A percentile compares a stretch with the other conserved stretches of the same genome.
These are phyloP conservation scores for Limonius californicus DNA, from an alignment of 1,140 invertebrate genomes.

Conservation along the genomic window DNA sequence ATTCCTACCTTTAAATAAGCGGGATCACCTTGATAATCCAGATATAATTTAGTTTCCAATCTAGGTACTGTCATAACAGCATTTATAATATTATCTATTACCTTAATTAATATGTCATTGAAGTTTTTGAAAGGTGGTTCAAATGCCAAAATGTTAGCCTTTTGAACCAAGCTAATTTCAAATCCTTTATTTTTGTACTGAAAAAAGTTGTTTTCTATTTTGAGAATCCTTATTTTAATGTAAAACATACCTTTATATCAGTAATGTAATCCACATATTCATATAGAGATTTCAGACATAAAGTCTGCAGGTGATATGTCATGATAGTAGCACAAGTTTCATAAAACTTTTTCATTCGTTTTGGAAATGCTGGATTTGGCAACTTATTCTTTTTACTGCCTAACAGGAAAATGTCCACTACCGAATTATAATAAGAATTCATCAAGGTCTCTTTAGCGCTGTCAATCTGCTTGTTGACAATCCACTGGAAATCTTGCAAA, in stretches of 20 bases:
- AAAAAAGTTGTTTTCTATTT: constrained; percentile 60
- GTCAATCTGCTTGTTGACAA: constrained; percentile 58
- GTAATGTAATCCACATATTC: constrained; percentile 75
- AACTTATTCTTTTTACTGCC: constrained; percentile 73
- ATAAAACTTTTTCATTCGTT: constrained; percentile 71
- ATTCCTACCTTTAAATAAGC: constrained; percentile 51
- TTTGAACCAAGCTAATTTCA: constrained; percentile 64
- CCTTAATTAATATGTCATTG: constrained; percentile 61
- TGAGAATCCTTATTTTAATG: constrained; percentile 70
- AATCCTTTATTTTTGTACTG: constrained; percentile 71
- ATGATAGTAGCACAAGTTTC: constrained; percentile 81
- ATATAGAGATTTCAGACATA: constrained; percentile 75
- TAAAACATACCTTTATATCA: constrained; percentile 67
- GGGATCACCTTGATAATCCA: constrained; percentile 52
- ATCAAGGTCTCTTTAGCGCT: constrained; percentile 53
- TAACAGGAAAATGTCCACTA: constrained; percentile 61
- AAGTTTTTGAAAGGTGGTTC: constrained; percentile 77
- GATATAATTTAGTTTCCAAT: constrained; percentile 68
- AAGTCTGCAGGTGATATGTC: constrained; percentile 76
- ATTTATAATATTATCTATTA: constrained; percentile 70
- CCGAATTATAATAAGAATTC: constrained; percentile 58
- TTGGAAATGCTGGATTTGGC: constrained; percentile 62
- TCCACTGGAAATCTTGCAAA: constrained; percentile 56
- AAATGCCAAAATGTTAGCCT: constrained; percentile 67
- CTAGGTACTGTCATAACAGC: constrained; percentile 66